Base-by-base conservation (phyloP, 2,888 invertebrate genomes). In the Anoplius nigerrimus region DNA sequence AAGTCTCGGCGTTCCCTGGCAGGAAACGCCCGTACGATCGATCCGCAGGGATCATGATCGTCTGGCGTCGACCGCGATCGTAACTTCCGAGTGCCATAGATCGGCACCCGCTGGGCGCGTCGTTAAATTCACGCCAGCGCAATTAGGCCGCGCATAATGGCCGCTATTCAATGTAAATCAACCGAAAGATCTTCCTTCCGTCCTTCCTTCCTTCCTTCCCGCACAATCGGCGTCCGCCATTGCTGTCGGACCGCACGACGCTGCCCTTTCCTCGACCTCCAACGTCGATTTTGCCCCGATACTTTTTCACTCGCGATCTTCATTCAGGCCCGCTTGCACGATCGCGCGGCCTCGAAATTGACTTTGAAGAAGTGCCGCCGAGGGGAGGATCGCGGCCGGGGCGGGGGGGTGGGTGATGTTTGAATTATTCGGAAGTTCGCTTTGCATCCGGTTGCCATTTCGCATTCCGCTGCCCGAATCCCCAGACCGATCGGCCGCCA, bases 91-190 rank as follows among this genome's bases (percentile, higher is more conserved):
- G 6, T 34, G 8, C 34, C 34, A 34, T 34, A 58, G 57, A 52
- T 54, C 63, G 55, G 8, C n/a, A 6, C 52, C 27, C 43, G 1
- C 13, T 42, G n/a, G 62, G 70, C 45, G 53, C 34, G 43, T 61
- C 65, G 64, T 71, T 71, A 71, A 69, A 69, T 65, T 65, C 52
- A 55, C 48, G 61, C 21, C 21, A 6, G 6, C 52, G 64, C 75
- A 71, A 74, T 76, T 70, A 72, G 67, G 56, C 62, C 42, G 57
- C 66, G 68, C 61, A 66, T 71, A 72, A 76, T 63, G 65, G 67
- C 58, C 56, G 52, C 55, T 56, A 74, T 80, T 75, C 62, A 75
- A 67, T 74, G 68, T 72, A 75, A 81, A 74, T 79, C 77, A 69
- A 71, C 59, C 59, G 68, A 71, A 74, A 78, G 64, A 74, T 73